phyloP scores from a whole-genome alignment of 2,888 invertebrate species.

The Cremastinae sp. region DNA sequence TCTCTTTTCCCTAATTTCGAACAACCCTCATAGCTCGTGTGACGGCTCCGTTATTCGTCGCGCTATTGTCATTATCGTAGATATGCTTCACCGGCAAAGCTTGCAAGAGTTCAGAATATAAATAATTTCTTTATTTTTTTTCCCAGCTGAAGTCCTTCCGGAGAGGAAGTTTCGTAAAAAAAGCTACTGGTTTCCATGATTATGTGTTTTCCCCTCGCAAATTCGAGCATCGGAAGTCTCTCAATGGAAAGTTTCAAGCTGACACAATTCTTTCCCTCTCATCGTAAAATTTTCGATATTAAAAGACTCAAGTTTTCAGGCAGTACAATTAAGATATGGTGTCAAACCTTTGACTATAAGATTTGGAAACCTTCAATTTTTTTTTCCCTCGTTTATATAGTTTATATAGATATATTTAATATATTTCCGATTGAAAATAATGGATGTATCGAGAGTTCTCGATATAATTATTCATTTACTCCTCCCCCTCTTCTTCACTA shows the following conservation, averaged over 20 bases:
- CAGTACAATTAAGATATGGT: conserved; percentile 48
- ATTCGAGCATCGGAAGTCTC: conserved; percentile 44
- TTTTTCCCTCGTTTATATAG: conserved; percentile 19
- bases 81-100: conserved; percentile 60
- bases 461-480: conserved; percentile 20
- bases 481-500: conserved; percentile 6
- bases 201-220: conserved; percentile 46
- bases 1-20: conserved; percentile 8
- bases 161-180: conserved; percentile 48
- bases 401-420: conserved; percentile 40
- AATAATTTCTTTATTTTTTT: conserved; percentile 37
- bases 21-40: conserved; percentile 46
- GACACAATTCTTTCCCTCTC: not conserved
- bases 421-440: conserved; percentile 52
- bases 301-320: conserved; percentile 34
- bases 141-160: conserved; percentile 36
- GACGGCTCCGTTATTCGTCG: conserved; percentile 63
- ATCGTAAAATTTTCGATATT: conserved; percentile 5
- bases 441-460: conserved; percentile 44
- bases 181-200: conserved; percentile 61
- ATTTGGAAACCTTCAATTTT: conserved; percentile 46
- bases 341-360: conserved; percentile 45
- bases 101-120: conserved; percentile 53
- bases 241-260: conserved; percentile 29
- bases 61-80: conserved; percentile 64